phyloP scores from a whole-genome alignment of 2,888 invertebrate species.

The Stomorhina lunata region DNA sequence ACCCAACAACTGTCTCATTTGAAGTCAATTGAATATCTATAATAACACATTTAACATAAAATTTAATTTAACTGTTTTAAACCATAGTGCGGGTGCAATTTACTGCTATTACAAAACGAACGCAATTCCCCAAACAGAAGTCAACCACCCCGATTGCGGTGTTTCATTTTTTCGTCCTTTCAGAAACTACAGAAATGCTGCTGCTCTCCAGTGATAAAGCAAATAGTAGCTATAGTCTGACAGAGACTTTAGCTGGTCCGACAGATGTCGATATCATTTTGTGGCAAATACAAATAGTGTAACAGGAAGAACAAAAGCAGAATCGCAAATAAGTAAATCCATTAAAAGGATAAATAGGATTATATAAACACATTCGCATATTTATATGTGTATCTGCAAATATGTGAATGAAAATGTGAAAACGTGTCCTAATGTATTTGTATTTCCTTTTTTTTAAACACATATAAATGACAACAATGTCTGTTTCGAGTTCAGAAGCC shows the following conservation, averaged over 20 bases:
- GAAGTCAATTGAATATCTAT: background rate
- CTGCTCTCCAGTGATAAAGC: constrained; percentile 28
- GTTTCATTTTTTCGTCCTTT: background rate
- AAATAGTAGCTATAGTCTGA: constrained; percentile 11
- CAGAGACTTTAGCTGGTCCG: no score
- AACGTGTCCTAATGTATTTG: background rate
- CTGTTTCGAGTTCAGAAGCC: constrained; percentile 28
- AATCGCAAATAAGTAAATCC: constrained; percentile 46
- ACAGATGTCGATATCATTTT: constrained; percentile 60
- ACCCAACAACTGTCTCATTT: constrained; percentile 4
- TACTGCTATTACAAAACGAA: constrained; percentile 12
- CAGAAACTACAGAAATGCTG: background rate
- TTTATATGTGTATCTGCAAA: background rate
- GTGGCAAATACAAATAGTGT: constrained; percentile 20
- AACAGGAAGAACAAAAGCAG: background rate
- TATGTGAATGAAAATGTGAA: background rate
- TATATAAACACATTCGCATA: constrained; percentile 44
- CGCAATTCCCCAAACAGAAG: background rate
- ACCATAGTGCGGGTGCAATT: constrained; percentile 46
- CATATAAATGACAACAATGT: constrained; percentile 3
- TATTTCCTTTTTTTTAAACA: constrained; percentile 19
- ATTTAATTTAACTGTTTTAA: constrained; percentile 14
- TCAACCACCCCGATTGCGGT: background rate
- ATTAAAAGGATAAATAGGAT: constrained; percentile 63
- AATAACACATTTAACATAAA: constrained; percentile 4